Base-by-base conservation (phyloP, 2,113 vertebrate genomes). In the Phaethon lepturus region DNA sequence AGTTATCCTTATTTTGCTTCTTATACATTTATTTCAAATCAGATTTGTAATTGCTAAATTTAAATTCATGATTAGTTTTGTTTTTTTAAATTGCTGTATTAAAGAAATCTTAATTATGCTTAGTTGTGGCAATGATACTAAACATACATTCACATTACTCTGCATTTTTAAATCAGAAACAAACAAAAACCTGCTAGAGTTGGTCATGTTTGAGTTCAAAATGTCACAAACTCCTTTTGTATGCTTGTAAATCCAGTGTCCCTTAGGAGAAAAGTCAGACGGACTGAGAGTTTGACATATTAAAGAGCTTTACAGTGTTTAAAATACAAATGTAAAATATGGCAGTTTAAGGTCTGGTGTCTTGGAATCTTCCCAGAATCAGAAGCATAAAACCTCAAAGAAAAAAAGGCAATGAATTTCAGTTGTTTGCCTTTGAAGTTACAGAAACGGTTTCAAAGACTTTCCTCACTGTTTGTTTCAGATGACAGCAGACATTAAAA, bases 401-500 rank as follows among this genome's bases (percentile, higher is more conserved):
- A 3, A 28, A 20, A 68, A 72, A 64, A 77, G 14, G 9, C 17
- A 45, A 10, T 31, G 10, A 31, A 69, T 85, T 76, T 14, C 13
- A 75, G 56, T 87, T 72, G 38, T 64, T 93, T 89, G 25, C 73
- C 69, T 89, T 79, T 85, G 77, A 78, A 91, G 56, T 64, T 47
- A 59, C 14, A 72, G 91, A 29, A 88, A 33, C 50, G 2, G 3
- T 78, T 89, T 94, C 67, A 93, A 68, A 55, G 40, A 44, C 44
- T 88, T 78, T 47, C 26, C n/a, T 95, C 9, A 2, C 85, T 88
- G 3, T 83, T 80, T 92, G 10, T 93, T 98, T 75, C 97, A 99
- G 99, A 86, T 99, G 42, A 95, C 94, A 59, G 89, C 95, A 63
- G 56, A 95, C 59, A 98, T 98, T 19, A 97, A 95, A 59, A 98